phyloP scores from a whole-genome alignment of 2,888 invertebrate genomes.

The Tortrix viridana region DNA sequence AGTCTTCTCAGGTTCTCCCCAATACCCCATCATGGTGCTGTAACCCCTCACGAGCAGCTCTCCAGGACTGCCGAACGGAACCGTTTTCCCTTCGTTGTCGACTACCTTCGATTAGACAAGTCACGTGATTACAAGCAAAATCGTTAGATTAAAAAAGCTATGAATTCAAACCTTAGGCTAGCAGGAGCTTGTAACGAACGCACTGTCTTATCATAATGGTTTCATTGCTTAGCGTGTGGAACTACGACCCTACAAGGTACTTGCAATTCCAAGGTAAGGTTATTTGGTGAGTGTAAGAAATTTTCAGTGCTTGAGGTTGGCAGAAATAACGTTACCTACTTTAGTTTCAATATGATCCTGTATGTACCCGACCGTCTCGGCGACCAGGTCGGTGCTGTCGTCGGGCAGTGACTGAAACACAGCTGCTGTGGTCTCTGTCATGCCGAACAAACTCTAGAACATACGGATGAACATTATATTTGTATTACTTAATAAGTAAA shows the following conservation, averaged over 20 bases:
- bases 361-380: conserved; percentile 85
- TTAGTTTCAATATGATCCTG: conserved; percentile 85
- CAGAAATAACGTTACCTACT: conserved; percentile 42
- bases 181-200: no score
- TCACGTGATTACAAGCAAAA: background rate
- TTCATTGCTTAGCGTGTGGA: no score
- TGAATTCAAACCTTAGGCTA: no score
- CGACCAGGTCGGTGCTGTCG: conserved; percentile 78
- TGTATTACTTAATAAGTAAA: no score
- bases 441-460: conserved; percentile 84
- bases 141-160: no score
- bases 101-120: conserved; percentile 79
- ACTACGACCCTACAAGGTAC: no score
- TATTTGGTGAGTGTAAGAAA: no score
- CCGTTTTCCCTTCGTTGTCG: conserved; percentile 85
- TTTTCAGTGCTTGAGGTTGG: no score
- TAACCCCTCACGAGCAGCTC: conserved; percentile 91
- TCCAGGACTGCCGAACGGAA: conserved; percentile 89
- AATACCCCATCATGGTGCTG: conserved; percentile 91
- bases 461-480: background rate
- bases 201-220: no score
- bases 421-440: conserved; percentile 85
- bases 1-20: conserved; percentile 91
- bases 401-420: conserved; percentile 82
- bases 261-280: no score